These are phyloP conservation scores for Julus scandinavius DNA, from an alignment of 2,888 invertebrate species.

Conservation along the genomic window DNA sequence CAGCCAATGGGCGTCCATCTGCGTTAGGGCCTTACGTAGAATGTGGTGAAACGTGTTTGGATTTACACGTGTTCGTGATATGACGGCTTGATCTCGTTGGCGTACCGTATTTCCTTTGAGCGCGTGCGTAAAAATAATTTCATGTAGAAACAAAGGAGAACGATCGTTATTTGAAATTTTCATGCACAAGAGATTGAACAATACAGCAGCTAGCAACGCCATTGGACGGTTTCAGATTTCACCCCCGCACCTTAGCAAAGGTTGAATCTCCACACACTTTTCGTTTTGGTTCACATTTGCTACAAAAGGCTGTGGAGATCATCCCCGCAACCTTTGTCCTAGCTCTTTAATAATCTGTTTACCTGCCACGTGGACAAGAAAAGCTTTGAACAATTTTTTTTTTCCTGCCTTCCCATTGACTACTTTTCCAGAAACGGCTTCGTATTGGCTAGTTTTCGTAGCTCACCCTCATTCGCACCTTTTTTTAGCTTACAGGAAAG, in stretches of 20 bases:
- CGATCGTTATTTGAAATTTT: constrained; percentile 30
- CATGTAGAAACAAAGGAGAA: not conserved
- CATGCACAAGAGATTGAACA: not conserved
- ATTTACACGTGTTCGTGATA: constrained; percentile 29
- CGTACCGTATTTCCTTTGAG: not conserved
- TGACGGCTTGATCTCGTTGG: too few species aligned
- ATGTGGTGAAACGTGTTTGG: not conserved
- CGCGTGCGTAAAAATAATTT: not conserved
- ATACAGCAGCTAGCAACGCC: too few species aligned
- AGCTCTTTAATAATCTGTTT: not conserved
- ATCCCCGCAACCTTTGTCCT: not conserved
- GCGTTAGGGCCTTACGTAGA: not conserved
- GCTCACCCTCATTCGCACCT: not conserved
- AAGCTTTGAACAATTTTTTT: not conserved
- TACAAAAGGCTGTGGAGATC: constrained; percentile 19
- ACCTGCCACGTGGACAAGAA: not conserved
- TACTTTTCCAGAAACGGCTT: not conserved
- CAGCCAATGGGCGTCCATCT: not conserved
- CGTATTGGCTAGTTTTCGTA: not conserved
- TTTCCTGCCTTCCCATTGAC: not conserved
- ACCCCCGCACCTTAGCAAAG: not conserved
- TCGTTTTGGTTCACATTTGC: not conserved
- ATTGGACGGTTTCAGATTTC: constrained; percentile 8
- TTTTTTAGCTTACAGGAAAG: not conserved
- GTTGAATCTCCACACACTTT: not conserved